phyloP scores from a whole-genome alignment of 2,888 invertebrate species.

The Stomorhina lunata region DNA sequence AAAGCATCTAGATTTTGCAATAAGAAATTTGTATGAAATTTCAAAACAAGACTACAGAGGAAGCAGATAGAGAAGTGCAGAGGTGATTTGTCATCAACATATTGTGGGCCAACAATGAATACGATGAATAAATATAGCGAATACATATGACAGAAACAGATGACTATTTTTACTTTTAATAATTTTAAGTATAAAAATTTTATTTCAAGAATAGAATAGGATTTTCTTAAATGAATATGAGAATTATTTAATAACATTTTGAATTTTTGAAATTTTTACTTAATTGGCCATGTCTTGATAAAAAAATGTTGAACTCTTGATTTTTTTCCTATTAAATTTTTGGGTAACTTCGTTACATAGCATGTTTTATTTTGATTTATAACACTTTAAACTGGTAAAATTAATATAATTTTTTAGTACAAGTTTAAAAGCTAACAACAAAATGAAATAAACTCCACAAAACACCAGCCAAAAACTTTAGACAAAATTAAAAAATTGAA shows the following conservation, averaged over 20 bases:
- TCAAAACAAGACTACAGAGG: neutral
- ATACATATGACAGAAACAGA: conserved; percentile 6
- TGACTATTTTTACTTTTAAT: too few species aligned
- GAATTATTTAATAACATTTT: too few species aligned
- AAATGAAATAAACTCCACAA: conserved; percentile 1
- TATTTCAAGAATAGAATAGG: too few species aligned
- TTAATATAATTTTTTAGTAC: conserved; percentile 22
- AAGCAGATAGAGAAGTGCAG: neutral
- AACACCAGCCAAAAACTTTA: conserved; percentile 2
- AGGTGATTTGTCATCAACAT: neutral
- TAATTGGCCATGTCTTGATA: too few species aligned
- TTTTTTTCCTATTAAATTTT: conserved; percentile 5
- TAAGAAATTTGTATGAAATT: conserved; percentile 1
- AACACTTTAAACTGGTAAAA: conserved; percentile 28
- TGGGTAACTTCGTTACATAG: conserved; percentile 1
- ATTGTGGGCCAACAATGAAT: neutral
- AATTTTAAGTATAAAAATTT: too few species aligned
- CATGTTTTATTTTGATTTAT: conserved; percentile 43
- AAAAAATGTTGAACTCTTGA: neutral
- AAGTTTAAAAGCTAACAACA: neutral
- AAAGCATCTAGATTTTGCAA: conserved; percentile 12
- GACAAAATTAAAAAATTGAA: conserved; percentile 9
- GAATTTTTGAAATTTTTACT: too few species aligned
- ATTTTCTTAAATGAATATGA: too few species aligned
- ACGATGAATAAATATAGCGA: neutral